phyloP scores from a whole-genome alignment of 2,888 invertebrate genomes.

The Rapana venosa region DNA sequence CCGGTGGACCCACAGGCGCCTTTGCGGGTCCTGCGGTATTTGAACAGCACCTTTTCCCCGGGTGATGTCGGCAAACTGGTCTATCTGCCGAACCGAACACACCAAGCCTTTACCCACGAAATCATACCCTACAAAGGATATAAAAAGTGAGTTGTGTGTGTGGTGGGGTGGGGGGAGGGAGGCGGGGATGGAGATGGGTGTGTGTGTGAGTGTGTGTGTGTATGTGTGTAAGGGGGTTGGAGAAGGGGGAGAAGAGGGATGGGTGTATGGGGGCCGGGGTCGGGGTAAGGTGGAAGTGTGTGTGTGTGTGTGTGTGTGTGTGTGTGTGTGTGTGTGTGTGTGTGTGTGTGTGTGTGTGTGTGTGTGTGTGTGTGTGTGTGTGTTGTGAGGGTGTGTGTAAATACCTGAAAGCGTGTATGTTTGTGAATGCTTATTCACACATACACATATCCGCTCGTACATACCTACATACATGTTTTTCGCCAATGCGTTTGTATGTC shows the following conservation, averaged over 20 bases:
- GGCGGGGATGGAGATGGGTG: background rate
- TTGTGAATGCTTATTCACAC: too few species aligned
- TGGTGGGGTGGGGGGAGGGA: too few species aligned
- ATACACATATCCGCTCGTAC: too few species aligned
- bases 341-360: background rate
- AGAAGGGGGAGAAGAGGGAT: background rate
- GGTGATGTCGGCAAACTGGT: background rate
- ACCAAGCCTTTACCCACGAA: background rate
- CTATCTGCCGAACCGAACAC: background rate
- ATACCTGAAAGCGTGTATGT: background rate
- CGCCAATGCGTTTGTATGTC: too few species aligned
- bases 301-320: background rate
- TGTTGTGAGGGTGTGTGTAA: background rate
- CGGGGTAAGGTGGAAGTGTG: background rate
- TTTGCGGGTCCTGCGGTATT: constrained; percentile 17
- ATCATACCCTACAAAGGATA: background rate
- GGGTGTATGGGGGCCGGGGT: background rate
- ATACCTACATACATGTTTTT: too few species aligned
- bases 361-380: background rate
- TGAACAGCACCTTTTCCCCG: background rate
- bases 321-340: constrained; percentile 8
- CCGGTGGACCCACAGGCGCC: constrained; percentile 24
- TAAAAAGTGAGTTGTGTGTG: background rate
- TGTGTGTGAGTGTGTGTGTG: background rate
- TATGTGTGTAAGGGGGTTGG: background rate